A percentile compares a stretch with the other conserved stretches of the same genome.
Evolutionary conservation across 1,140 invertebrate genomes (phyloP).

Genomic region (Metaphire vulgaris): DNA sequence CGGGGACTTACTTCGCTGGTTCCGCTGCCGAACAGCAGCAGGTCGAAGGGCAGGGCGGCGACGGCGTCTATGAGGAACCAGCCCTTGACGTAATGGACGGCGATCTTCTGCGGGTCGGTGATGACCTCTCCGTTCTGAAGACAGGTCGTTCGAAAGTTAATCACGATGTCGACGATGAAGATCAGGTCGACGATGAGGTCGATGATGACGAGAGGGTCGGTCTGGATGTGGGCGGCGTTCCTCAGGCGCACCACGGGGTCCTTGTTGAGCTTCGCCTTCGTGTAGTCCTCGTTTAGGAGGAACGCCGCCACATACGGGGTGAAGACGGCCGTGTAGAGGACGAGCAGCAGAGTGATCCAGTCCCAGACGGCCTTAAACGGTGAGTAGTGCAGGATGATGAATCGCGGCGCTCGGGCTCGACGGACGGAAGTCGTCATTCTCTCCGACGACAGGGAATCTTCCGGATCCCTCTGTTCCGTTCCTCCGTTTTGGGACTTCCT

Average conservation of each 20-base stretch:
- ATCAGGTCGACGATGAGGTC: conserved; percentile 52
- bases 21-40: conserved; percentile 51
- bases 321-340: conserved; percentile 97
- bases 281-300: conserved; percentile 70
- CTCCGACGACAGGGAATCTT: too few relatives aligned
- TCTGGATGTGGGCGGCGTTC: conserved; percentile 37
- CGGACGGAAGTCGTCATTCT: too few relatives aligned
- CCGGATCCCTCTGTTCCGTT: too few relatives aligned
- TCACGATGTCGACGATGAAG: conserved; percentile 53
- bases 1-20: conserved; percentile 47
- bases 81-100: conserved; percentile 51
- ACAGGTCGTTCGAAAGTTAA: conserved; percentile 53
- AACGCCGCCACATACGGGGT: conserved; percentile 98
- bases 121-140: conserved; percentile 51
- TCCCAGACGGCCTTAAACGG: conserved; percentile 99
- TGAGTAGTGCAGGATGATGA: conserved; percentile 91
- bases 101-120: conserved; percentile 48
- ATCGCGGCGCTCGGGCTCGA: conserved; percentile 57
- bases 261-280: conserved; percentile 33
- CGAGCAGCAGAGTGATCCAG: conserved; percentile 89
- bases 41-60: conserved; percentile 51
- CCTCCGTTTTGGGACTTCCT: too few relatives aligned
- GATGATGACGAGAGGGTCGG: conserved; percentile 50
- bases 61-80: conserved; percentile 53
- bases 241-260: conserved; percentile 37